Conservation (phyloP, 2,113 vertebrate species). For the Mustela lutreola region DNA sequence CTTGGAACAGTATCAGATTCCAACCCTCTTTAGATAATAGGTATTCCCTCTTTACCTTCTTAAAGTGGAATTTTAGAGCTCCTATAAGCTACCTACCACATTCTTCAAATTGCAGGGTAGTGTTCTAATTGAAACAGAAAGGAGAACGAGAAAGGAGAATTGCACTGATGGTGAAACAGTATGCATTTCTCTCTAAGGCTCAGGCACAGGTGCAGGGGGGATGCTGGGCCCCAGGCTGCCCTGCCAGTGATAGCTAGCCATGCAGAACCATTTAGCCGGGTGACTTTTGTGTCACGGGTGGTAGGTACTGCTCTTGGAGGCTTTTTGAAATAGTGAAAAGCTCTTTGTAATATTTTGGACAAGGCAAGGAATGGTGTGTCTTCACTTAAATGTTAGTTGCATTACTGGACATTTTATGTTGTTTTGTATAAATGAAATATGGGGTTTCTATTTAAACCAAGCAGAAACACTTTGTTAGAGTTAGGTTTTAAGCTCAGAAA, state of each 20-base stretch:
- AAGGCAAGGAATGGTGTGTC: background rate
- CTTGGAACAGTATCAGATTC: background rate
- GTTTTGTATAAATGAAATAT: slow-evolving; percentile 25
- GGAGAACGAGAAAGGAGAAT: background rate
- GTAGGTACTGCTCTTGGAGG: background rate
- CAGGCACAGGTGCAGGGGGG: too few species aligned
- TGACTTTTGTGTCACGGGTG: background rate
- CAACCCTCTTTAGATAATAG: background rate
- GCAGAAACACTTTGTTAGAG: background rate
- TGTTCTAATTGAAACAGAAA: background rate
- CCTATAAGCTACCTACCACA: background rate
- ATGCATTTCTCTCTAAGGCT: background rate
- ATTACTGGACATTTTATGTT: background rate
- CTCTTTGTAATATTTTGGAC: background rate
- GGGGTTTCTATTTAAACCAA: slow-evolving; percentile 1
- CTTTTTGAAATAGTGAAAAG: background rate
- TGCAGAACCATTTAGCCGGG: background rate
- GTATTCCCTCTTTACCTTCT: background rate
- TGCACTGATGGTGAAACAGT: background rate
- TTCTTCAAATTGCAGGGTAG: background rate
- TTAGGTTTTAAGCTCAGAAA: slow-evolving; percentile 5
- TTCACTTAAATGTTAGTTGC: background rate
- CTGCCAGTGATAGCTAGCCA: background rate
- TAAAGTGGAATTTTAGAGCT: slow-evolving; percentile 1
- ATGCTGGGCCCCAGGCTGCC: fast-evolving